Percentiles rank a stretch among this genome's conserved stretches.
Conservation (phyloP, 2,113 vertebrate genomes). For the Aldabrachelys gigantea region DNA sequence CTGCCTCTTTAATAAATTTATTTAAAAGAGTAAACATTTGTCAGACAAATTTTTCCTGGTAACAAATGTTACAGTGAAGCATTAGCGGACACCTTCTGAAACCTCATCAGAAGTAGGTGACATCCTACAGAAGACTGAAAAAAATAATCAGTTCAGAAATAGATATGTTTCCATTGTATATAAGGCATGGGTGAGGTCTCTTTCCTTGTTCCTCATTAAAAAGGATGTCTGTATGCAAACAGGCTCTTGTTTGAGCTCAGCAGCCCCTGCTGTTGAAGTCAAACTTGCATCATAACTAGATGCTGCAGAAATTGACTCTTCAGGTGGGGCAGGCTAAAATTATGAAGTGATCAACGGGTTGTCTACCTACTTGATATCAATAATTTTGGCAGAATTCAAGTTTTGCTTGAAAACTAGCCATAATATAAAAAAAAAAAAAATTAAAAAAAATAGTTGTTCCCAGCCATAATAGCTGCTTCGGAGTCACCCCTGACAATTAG, state of each 20-base stretch:
- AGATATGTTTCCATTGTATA: background rate
- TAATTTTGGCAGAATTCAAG: background rate
- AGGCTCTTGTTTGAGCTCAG: background rate
- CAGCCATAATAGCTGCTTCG: background rate
- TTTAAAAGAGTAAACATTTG: background rate
- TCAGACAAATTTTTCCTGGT: background rate
- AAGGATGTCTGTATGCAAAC: background rate
- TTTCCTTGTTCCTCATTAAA: background rate
- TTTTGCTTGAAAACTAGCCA: background rate
- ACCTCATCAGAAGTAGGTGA: background rate
- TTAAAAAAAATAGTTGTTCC: background rate
- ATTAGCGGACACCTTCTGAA: background rate
- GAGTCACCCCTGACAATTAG: background rate
- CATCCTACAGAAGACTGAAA: background rate
- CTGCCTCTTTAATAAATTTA: background rate
- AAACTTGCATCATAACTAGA: background rate
- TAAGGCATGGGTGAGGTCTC: background rate
- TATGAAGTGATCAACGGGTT: background rate
- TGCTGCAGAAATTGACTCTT: background rate
- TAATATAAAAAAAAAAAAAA: background rate
- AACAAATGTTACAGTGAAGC: background rate
- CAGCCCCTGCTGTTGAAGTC: background rate
- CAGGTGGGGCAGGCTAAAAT: background rate
- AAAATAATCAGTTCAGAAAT: background rate
- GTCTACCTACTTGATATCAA: background rate